Conservation (phyloP, 2,888 invertebrate genomes). For the Apamea epomidion region DNA sequence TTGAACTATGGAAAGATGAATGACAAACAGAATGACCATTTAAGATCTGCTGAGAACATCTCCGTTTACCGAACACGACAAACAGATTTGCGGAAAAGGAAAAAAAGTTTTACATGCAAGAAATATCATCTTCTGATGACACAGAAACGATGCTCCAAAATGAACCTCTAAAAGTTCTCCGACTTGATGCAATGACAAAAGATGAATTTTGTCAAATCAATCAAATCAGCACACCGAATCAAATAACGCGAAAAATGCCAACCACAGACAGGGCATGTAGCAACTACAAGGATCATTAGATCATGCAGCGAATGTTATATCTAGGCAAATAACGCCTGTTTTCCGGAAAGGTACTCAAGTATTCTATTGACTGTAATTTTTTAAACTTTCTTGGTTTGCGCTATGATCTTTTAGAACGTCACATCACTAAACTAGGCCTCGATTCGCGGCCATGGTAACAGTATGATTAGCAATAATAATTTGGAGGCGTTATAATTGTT, state of each 20-base stretch:
- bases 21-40: constrained; percentile 8
- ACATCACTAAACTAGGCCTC: not conserved
- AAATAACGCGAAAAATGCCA: not conserved
- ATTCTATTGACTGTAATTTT: not conserved
- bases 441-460: not conserved
- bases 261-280: not conserved
- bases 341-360: not conserved
- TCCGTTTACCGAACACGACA: not conserved
- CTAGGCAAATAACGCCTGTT: constrained; percentile 1
- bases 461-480: not conserved
- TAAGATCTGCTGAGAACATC: constrained; percentile 22
- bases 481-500: not conserved
- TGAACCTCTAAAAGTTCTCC: constrained; percentile 20
- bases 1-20: not conserved
- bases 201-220: constrained; percentile 14
- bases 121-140: constrained; percentile 17
- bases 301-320: constrained; percentile 1
- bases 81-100: constrained; percentile 30
- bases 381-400: not conserved
- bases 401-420: not conserved
- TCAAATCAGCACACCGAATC: not conserved
- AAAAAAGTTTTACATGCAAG: constrained; percentile 45
- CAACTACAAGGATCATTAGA: constrained; percentile 2
- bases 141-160: constrained; percentile 22
- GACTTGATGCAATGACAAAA: not conserved